Evolutionary conservation across 2,888 invertebrate genomes (phyloP), one percentile per base, ranked within the genome.

Genomic region (Doris montereyensis): DNA sequence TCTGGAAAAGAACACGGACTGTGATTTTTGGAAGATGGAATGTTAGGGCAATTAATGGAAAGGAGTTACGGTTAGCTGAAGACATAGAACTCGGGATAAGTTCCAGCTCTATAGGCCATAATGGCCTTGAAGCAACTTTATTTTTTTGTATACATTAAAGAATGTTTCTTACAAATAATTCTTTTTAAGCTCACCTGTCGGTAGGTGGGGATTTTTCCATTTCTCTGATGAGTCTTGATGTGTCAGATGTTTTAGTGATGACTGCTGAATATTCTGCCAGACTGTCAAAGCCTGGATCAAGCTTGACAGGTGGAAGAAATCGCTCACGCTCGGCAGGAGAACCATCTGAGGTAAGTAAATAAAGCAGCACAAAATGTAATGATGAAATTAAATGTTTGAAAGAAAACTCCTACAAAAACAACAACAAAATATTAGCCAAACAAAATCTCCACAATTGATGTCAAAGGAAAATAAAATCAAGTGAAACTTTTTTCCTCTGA

Each of bases 231-330:
- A 52, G 57, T 21, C 81, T 74, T 32, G 70, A 62, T 2, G 76
- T 78, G 17, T 41, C 52, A 41, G 52, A 41, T 41, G 52, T 10
- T 41, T 5, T 5, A 17, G 8, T 41, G 52, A 17, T 74, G 41
- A 82, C 84, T 8, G 83, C 83, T 17, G 84, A 77, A 13, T 81
- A 79, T 13, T 76, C 80, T 60, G 83, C 82, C 13, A 84, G 76
- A 13, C 84, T 78, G 65, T 86, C 86, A 79, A 84, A 83, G 5
- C 84, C 86, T n/a, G 86, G 85, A 73, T 85, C 85, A 34, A 85
- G 72, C 57, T 79, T 84, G 28, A 86, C 86, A 2, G 85, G 85
- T 3, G 84, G 67, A 17, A 86, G 75, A 75, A 85, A 86, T 34
- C 73, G 79, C 67, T 83, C 83, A 26, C 81, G 79, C 60, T 85